Evolutionary conservation across 2,113 vertebrate genomes (phyloP).

Genomic region (Podarcis raffonei): DNA sequence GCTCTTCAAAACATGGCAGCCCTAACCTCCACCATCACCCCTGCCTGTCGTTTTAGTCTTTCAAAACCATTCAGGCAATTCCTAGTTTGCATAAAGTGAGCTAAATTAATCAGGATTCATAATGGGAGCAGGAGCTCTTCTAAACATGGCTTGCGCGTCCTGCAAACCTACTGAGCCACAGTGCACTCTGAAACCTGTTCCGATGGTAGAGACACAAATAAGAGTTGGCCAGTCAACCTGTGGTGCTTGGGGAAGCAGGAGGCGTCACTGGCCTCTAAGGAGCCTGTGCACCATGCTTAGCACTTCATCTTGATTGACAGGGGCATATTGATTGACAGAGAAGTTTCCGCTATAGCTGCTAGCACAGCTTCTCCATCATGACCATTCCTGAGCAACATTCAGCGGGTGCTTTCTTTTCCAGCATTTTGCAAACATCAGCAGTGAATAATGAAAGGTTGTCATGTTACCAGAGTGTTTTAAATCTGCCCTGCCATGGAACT

Average conservation of each 20-base stretch:
- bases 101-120: no score
- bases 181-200: neutral
- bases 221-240: neutral
- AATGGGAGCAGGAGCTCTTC: no score
- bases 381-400: neutral
- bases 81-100: no score
- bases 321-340: neutral
- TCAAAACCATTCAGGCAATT: no score
- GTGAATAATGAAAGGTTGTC: neutral
- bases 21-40: no score
- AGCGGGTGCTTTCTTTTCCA: conserved; percentile 2
- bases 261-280: neutral
- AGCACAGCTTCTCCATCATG: neutral
- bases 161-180: neutral
- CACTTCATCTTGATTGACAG: no score
- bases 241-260: neutral
- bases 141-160: no score
- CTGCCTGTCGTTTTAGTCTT: no score
- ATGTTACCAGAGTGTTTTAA: neutral
- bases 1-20: no score
- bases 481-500: neutral
- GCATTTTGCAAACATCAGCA: neutral
- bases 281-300: no score
- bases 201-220: neutral
- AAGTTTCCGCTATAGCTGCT: neutral